Evolutionary conservation across 1,140 invertebrate species (phyloP), one percentile per base, ranked within the genome.

Genomic region (Dreissena polymorpha): DNA sequence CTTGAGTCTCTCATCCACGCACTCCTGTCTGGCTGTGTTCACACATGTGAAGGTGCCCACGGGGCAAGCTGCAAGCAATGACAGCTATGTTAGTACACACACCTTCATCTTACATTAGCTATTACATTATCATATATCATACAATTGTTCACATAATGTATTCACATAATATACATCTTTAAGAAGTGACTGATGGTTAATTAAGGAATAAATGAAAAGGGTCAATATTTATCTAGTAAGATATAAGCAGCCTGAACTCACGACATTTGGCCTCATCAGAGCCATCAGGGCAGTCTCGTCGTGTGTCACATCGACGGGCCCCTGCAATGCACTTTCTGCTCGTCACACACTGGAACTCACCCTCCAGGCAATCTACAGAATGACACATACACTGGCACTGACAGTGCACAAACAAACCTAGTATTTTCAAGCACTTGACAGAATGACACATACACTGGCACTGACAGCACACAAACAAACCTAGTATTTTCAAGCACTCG

Each of bases 271-370:
- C 53, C 95, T 99, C 98, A 94, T 99, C 98, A 86, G 96, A 96
- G 71, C 95, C 95, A 92, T 99, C 98, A 81, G 86, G 89, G 93
- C 98, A 99, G 91, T 99, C 98, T 71, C 94, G 94, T 85, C 96
- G 94, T 64, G 95, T 93, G 91, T 99, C 97, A 92, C 98, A 99
- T 84, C 98, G 51, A 12, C 60, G 49, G 2, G 14, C 23, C 0
- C 53, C 39, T 14, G 78, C 0, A 95, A 99, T 98, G 91, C 98
- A 99, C 82, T 98, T 95, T 8, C 50, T 25, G 53, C 97, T 97
- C 91, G 97, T 98, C 55, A 95, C 95, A 90, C 98, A 99, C 0
- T 97, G 98, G 0, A 97, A 97, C 93, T 99, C 95, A 14, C 77
- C 77, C 49, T 80, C 77, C 6, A 27, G 2, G 71, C 77, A 80